Percentiles rank a stretch among this genome's conserved stretches.
Conservation (phyloP, 2,888 invertebrate genomes). For the Aphidoletes aphidimyza region DNA sequence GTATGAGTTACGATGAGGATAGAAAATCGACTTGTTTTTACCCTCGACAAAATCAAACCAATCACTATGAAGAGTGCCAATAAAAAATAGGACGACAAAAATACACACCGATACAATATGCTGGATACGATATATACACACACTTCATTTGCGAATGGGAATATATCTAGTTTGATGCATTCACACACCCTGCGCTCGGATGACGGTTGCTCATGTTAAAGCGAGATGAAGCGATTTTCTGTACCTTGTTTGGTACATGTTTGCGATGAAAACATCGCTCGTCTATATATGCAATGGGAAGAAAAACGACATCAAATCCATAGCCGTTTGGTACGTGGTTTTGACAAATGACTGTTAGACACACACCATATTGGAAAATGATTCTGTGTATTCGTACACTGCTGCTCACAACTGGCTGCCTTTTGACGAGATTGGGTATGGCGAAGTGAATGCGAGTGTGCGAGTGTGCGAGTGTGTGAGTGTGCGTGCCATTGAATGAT, state of each 20-base stretch:
- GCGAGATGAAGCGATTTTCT: constrained; percentile 1
- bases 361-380: constrained; percentile 27
- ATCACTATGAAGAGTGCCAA: constrained; percentile 20
- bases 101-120: constrained; percentile 21
- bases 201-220: background rate
- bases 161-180: background rate
- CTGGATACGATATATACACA: background rate
- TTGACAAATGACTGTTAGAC: constrained; percentile 38
- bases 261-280: constrained; percentile 14
- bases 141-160: constrained; percentile 13
- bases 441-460: background rate
- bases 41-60: constrained; percentile 50
- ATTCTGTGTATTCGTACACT: background rate
- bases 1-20: constrained; percentile 23
- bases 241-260: background rate
- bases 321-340: constrained; percentile 1
- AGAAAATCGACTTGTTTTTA: constrained; percentile 31
- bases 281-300: background rate
- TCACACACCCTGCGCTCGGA: background rate
- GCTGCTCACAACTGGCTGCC: background rate
- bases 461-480: too few species aligned
- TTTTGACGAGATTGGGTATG: background rate
- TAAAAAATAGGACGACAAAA: constrained; percentile 33
- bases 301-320: background rate
- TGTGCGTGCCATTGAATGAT: constrained; percentile 24